Conservation (phyloP, 2,888 invertebrate species). For the Cerceris ruficornis region DNA sequence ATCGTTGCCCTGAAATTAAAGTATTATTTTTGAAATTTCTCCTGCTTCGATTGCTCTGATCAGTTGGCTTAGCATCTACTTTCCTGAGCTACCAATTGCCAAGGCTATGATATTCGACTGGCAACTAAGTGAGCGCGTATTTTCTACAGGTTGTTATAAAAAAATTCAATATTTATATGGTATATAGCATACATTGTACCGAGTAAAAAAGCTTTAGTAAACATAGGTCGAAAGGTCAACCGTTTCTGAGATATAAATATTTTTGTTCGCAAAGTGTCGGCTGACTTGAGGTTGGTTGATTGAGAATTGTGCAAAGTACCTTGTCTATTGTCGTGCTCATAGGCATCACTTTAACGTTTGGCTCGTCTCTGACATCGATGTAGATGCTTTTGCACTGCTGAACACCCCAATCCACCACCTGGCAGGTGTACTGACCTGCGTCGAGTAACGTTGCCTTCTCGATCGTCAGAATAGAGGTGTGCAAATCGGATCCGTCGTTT, state of each 20-base stretch:
- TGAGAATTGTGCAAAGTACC: constrained; percentile 79
- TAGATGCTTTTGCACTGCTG: constrained; percentile 87
- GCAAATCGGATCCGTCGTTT: constrained; percentile 83
- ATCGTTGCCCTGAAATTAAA: constrained; percentile 85
- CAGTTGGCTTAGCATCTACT: too few relatives aligned
- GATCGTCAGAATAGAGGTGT: constrained; percentile 88
- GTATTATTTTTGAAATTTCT: too few relatives aligned
- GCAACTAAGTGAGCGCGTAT: too few relatives aligned
- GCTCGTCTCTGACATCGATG: constrained; percentile 85
- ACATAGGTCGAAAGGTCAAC: too few relatives aligned
- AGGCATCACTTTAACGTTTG: constrained; percentile 87
- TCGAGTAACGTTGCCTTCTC: constrained; percentile 88
- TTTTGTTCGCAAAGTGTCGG: not conserved
- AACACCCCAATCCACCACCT: constrained; percentile 87
- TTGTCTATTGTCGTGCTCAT: constrained; percentile 88
- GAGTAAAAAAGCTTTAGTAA: too few relatives aligned
- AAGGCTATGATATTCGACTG: too few relatives aligned
- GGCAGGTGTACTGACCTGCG: constrained; percentile 91
- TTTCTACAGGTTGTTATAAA: too few relatives aligned
- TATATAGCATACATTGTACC: too few relatives aligned
- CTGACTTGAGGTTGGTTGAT: not conserved
- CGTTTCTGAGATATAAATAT: too few relatives aligned
- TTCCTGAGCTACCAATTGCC: too few relatives aligned
- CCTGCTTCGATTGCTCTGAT: too few relatives aligned
- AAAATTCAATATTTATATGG: too few relatives aligned